Conservation (phyloP, 1,140 invertebrate species). For the Hestina assimilis region DNA sequence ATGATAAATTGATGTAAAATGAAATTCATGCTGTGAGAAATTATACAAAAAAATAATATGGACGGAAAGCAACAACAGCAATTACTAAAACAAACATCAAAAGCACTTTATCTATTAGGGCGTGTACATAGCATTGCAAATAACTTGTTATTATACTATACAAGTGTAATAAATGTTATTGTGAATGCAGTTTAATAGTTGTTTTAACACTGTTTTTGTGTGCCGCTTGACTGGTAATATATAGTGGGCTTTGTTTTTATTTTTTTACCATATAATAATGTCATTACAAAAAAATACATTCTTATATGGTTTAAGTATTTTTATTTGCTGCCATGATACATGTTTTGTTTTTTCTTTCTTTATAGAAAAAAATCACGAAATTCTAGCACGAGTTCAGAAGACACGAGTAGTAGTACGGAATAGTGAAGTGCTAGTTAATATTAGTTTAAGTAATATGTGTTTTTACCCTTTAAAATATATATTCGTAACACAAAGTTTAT, state of each 20-base stretch:
- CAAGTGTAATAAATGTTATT: conserved; percentile 1
- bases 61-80: background rate
- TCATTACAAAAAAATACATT: conserved; percentile 21
- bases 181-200: background rate
- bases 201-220: conserved; percentile 20
- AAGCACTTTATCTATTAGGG: conserved; percentile 14
- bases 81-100: conserved; percentile 1
- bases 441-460: conserved; percentile 49
- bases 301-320: conserved; percentile 32
- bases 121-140: conserved; percentile 13
- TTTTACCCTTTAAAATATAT: background rate
- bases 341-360: conserved; percentile 61
- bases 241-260: conserved; percentile 27
- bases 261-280: conserved; percentile 10
- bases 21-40: too few species aligned
- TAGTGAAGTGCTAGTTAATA: conserved; percentile 56
- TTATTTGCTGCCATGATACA: conserved; percentile 44
- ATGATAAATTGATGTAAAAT: too few species aligned
- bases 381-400: conserved; percentile 73
- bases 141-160: background rate
- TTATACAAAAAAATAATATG: too few species aligned
- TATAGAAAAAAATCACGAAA: conserved; percentile 77
- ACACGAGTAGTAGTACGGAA: conserved; percentile 69
- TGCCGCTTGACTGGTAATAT: conserved; percentile 20
- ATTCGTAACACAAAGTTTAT: background rate